Conservation (phyloP, 2,113 vertebrate species). For the Chlorocebus sabaeus region DNA sequence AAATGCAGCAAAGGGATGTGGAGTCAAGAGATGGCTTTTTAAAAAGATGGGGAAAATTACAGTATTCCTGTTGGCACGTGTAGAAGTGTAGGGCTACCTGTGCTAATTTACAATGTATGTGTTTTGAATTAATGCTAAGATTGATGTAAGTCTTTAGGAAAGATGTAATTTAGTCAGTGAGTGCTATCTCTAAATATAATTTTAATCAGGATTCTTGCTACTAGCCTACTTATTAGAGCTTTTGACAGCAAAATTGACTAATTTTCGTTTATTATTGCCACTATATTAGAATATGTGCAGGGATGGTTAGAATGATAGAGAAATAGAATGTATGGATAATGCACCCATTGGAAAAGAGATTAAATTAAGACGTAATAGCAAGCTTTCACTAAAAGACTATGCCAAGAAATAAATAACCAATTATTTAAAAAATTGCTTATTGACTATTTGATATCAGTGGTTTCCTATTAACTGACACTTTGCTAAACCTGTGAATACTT, state of each 20-base stretch:
- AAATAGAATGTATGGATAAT: neutral
- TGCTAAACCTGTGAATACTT: conserved; percentile 5
- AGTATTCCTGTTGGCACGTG: neutral
- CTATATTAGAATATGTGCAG: neutral
- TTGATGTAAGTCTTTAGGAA: neutral
- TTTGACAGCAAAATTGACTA: neutral
- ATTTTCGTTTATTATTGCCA: neutral
- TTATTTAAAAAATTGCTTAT: neutral
- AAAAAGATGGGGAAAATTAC: neutral
- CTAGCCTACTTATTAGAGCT: neutral
- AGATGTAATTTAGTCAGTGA: neutral
- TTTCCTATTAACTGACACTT: neutral
- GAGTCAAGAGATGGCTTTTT: neutral
- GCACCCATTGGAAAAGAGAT: neutral
- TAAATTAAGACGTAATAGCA: neutral
- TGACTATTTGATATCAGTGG: neutral
- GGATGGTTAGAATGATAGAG: neutral
- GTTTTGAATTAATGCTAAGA: neutral
- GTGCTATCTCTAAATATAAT: neutral
- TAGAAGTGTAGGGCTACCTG: neutral
- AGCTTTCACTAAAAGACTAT: neutral
- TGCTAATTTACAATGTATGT: neutral
- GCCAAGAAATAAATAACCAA: neutral
- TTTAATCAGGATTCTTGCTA: conserved; percentile 3
- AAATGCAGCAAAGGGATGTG: neutral